Base-by-base conservation (phyloP, 53 echinoderm and acorn worm genomes). In the Zoroaster sp. region DNA sequence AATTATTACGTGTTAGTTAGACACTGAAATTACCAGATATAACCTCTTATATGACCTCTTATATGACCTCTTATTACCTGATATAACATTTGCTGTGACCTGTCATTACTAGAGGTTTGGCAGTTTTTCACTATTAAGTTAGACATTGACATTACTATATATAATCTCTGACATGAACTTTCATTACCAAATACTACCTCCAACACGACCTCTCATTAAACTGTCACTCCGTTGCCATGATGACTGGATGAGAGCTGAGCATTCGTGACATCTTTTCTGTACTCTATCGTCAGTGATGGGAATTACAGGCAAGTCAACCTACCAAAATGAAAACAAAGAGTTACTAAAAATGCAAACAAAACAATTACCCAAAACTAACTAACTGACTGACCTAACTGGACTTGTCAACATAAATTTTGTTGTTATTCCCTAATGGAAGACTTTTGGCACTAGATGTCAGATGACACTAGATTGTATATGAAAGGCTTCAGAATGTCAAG, bases 201-300 rank as follows among this genome's bases (percentile, higher is more conserved):
- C 83, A 12, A 95, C 82, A 4, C 95, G 83, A 72, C 95, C 93
- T 66, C 93, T 89, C 66, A 89, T 80, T 2, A 93, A 42, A 87
- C 93, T 95, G 75, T 95, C 95, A 38, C 92, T 91, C 14, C 93
- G 83, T 81, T 95, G 93, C 95, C 95, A 95, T 59, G 95, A 83
- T 39, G 95, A 93, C 55, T 91, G 87, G 78, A 95, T 93, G 15
- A 95, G 89, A 2, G 87, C 55, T 1, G 89, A 92, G 73, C 93
- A 93, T 59, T 95, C 89, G n/a, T 77, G 87, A 73, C 95, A 95
- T 74, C 95, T 69, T 66, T 87, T 86, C 40, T 89, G 88, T 52
- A 95, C 35, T 13, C 89, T 89, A 5, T 91, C 76, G 49, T 93
- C 93, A 4, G 73, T 35, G 20, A 95, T 83, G 21, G 40, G 45